Evolutionary conservation across 2,797 vertebrate species (phyloP), one percentile per base, ranked within the genome.

Genomic region (Arrhamphus sclerolepis): DNA sequence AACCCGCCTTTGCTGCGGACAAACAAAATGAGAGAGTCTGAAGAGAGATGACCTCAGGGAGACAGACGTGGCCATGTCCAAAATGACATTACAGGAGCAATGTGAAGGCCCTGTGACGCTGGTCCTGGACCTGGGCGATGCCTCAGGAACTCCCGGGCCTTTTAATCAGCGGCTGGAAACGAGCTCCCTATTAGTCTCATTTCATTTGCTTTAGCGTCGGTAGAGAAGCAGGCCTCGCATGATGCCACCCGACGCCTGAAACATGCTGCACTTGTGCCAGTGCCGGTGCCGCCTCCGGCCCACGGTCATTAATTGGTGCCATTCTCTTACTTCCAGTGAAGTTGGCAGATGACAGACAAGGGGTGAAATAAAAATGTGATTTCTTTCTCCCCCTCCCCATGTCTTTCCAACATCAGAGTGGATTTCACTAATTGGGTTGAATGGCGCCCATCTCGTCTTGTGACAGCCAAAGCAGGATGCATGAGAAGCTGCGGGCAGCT

Each of bases 1-100:
- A 92, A 92, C 93, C 89, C 85, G 92, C 72, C 67, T 83, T 94
- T 82, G 92, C 90, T 82, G 91, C 62, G 26, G 81, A 82, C 81
- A 87, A 88, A 86, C 91, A 92, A 93, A 94, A 87, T 72, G 92
- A 93, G 92, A 93, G 93, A 94, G 91, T 94, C 92, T 92, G 93
- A 95, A 92, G 93, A 95, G 95, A 89, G 92, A 95, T 96, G 93
- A 96, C 96, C 92, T 71, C 93, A 85, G 95, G 94, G 95, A 97
- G 94, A 97, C 92, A 94, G 92, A 91, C 92, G 81, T 61, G 86
- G 91, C 87, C 87, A 90, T 90, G 91, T 95, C 94, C 94, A 88
- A 95, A 90, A 95, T 95, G 94, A 95, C 92, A 95, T 94, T 94
- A 94, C 91, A 91, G 94, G 94, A 95, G 90, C 91, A 89, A 93